A percentile compares a stretch with the other conserved stretches of the same genome.
Evolutionary conservation across 2,888 invertebrate genomes (phyloP).

Genomic region (Melipona beecheii): DNA sequence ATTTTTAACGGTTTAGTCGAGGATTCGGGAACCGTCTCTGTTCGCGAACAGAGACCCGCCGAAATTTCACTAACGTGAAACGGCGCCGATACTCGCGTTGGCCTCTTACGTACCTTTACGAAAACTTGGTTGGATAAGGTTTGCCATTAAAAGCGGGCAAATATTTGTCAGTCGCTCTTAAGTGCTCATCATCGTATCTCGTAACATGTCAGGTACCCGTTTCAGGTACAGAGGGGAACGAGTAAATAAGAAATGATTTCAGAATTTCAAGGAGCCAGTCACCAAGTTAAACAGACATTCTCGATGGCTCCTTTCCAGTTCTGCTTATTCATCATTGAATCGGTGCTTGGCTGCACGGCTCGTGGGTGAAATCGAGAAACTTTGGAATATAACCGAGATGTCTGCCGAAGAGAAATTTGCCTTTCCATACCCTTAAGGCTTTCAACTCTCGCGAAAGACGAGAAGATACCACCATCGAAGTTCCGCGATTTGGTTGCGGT

Average conservation of each 20-base stretch:
- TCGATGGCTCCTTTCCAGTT: background rate
- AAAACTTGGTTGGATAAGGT: constrained; percentile 45
- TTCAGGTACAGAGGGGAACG: constrained; percentile 30
- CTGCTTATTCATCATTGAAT: constrained; percentile 29
- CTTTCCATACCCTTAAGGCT: background rate
- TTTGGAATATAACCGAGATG: background rate
- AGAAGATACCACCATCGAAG: background rate
- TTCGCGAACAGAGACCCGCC: background rate
- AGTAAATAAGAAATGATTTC: constrained; percentile 61
- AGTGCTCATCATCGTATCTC: constrained; percentile 60
- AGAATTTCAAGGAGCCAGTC: constrained; percentile 43
- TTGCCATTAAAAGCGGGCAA: constrained; percentile 66
- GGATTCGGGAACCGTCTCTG: background rate
- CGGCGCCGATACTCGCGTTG: background rate
- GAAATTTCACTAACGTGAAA: constrained; percentile 28
- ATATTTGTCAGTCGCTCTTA: constrained; percentile 60
- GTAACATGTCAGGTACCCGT: constrained; percentile 31
- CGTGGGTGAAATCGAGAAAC: background rate
- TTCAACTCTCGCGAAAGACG: background rate
- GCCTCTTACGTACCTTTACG: background rate
- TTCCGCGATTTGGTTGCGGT: background rate
- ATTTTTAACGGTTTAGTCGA: background rate
- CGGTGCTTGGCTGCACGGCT: background rate
- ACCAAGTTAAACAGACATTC: constrained; percentile 30
- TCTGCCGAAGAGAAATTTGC: background rate